A percentile compares a stretch with the other conserved stretches of the same genome.
These are phyloP conservation scores for Genyomyrus donnyi DNA, from an alignment of 2,113 vertebrate species.

Conservation along the genomic window DNA sequence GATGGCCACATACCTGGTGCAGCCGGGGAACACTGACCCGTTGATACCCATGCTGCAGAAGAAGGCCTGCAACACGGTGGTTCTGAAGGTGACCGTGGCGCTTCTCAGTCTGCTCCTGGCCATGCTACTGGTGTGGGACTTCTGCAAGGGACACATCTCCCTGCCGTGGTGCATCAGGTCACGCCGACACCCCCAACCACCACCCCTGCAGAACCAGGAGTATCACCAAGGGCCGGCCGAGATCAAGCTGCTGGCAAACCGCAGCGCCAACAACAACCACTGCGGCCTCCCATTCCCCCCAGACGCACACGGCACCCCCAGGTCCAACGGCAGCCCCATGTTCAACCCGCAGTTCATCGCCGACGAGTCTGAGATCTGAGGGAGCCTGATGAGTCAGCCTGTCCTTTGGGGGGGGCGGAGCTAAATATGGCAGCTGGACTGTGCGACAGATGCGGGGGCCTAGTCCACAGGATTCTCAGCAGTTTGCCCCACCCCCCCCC, in stretches of 20 bases:
- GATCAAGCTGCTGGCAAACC: conserved; percentile 33
- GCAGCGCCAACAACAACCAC: conserved; percentile 45
- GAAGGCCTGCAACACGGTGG: conserved; percentile 19
- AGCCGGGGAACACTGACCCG: not conserved
- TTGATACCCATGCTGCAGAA: not conserved
- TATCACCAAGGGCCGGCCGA: not conserved
- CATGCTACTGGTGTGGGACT: conserved; percentile 54
- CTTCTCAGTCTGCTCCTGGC: conserved; percentile 42
- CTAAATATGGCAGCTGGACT: not conserved
- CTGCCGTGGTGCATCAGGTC: not conserved
- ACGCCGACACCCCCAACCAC: too few relatives aligned
- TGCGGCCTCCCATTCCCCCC: not conserved
- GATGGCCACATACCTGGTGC: conserved; percentile 41
- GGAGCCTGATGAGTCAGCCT: not conserved
- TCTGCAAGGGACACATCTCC: conserved; percentile 50
- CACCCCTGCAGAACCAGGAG: not conserved
- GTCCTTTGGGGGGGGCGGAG: not conserved
- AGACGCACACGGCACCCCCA: not conserved
- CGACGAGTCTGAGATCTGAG: conserved; percentile 45
- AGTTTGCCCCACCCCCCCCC: not conserved
- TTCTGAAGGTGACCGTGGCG: conserved; percentile 30
- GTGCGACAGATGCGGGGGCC: not conserved
- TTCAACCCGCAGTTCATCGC: conserved; percentile 33
- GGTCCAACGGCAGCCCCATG: conserved; percentile 1
- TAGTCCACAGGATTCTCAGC: not conserved